Conservation (phyloP, 2,888 invertebrate genomes). For the Apamea monoglypha region DNA sequence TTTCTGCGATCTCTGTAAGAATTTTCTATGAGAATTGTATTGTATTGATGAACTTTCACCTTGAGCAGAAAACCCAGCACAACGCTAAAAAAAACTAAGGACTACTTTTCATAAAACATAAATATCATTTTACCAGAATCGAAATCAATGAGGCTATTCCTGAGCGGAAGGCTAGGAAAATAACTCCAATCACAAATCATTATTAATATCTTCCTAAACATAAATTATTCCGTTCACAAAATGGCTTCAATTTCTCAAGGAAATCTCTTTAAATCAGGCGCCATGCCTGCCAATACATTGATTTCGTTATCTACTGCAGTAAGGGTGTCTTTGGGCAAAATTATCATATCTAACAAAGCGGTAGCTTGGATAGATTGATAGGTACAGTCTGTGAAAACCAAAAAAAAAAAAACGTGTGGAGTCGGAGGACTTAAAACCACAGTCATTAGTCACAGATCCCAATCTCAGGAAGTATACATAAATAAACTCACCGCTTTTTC, state of each 20-base stretch:
- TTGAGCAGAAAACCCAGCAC: too few relatives aligned
- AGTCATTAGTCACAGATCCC: too few relatives aligned
- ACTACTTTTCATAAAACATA: not conserved
- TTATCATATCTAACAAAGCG: slow-evolving; percentile 37
- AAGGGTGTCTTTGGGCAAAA: slow-evolving; percentile 9
- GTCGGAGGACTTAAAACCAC: too few relatives aligned
- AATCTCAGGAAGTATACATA: too few relatives aligned
- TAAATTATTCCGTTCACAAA: slow-evolving; percentile 41
- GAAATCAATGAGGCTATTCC: slow-evolving; percentile 29
- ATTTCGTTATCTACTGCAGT: slow-evolving; percentile 24
- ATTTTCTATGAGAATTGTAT: too few relatives aligned
- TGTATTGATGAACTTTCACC: too few relatives aligned
- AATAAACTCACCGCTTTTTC: too few relatives aligned
- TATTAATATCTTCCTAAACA: slow-evolving; percentile 39
- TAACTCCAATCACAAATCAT: slow-evolving; percentile 34
- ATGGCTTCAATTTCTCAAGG: slow-evolving; percentile 21
- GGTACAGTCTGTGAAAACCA: not conserved
- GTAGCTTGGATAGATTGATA: not conserved
- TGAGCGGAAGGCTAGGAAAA: slow-evolving; percentile 34
- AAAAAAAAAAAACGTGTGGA: too few relatives aligned
- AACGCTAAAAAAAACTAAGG: not conserved
- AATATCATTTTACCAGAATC: not conserved
- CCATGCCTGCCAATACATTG: slow-evolving; percentile 46
- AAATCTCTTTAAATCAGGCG: slow-evolving; percentile 25
- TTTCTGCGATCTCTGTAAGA: too few relatives aligned